Evolutionary conservation across 2,888 invertebrate species (phyloP).

Genomic region (Drosophila prolongata): DNA sequence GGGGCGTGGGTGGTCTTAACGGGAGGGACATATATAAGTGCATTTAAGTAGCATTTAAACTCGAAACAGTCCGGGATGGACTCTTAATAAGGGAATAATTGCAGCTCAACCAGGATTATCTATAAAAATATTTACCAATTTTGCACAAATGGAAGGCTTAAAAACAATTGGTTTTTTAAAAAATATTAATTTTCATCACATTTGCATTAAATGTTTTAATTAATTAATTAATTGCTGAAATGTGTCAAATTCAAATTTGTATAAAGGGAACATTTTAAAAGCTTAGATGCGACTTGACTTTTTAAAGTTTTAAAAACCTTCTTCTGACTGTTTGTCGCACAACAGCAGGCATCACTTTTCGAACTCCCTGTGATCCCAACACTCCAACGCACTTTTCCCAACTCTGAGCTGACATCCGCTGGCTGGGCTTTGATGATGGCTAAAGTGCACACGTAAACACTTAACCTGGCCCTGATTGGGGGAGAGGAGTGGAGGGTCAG

Average conservation of each 20-base stretch:
- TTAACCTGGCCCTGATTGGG: slow-evolving; percentile 37
- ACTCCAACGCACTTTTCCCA: slow-evolving; percentile 15
- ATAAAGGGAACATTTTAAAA: too few relatives aligned
- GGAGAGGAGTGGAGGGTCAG: not conserved
- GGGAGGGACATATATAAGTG: slow-evolving; percentile 75
- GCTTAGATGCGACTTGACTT: too few relatives aligned
- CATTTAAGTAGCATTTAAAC: slow-evolving; percentile 74
- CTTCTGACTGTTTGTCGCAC: not conserved
- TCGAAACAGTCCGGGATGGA: slow-evolving; percentile 7
- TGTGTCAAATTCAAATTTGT: too few relatives aligned
- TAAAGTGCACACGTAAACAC: slow-evolving; percentile 79
- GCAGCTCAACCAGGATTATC: slow-evolving; percentile 47
- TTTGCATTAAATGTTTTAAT: too few relatives aligned
- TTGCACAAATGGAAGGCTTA: not conserved
- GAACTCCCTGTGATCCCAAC: not conserved
- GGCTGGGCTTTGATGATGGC: slow-evolving; percentile 51
- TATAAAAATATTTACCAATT: not conserved
- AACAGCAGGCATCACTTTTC: slow-evolving; percentile 17
- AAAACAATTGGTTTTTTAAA: too few relatives aligned
- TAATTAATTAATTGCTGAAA: too few relatives aligned
- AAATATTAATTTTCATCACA: too few relatives aligned
- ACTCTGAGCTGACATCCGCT: slow-evolving; percentile 16
- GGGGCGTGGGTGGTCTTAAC: slow-evolving; percentile 53
- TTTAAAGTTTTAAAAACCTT: not conserved
- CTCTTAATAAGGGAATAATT: slow-evolving; percentile 70